Percentiles rank a stretch among this genome's conserved stretches.
These are phyloP conservation scores for Garrulus glandarius DNA, from an alignment of 2,797 vertebrate species.

Conservation along the genomic window DNA sequence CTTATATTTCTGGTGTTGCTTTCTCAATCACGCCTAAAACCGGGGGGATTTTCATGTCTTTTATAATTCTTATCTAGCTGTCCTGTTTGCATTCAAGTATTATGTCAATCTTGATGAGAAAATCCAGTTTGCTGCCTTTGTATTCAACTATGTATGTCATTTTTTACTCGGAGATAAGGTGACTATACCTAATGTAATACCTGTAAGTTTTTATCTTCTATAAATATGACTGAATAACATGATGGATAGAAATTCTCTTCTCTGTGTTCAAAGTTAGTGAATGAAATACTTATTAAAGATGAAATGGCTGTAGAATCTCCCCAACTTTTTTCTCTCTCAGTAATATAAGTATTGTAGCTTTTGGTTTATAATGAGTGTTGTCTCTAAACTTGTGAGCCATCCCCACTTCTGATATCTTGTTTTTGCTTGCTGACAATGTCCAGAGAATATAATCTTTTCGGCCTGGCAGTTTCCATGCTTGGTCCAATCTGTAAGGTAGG, in stretches of 20 bases:
- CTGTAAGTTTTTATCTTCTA: slow-evolving; percentile 44
- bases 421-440: background rate
- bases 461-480: background rate
- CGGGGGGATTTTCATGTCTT: background rate
- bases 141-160: slow-evolving; percentile 29
- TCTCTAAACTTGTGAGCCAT: background rate
- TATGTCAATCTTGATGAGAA: slow-evolving; percentile 18
- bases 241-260: slow-evolving; percentile 5
- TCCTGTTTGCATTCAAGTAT: slow-evolving; percentile 40
- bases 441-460: background rate
- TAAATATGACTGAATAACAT: slow-evolving; percentile 26
- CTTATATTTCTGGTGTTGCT: background rate
- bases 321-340: background rate
- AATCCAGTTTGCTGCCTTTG: slow-evolving; percentile 2
- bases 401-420: background rate
- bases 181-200: background rate
- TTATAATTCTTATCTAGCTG: background rate
- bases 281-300: background rate
- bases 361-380: background rate
- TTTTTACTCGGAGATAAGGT: slow-evolving; percentile 38
- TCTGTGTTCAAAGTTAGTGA: slow-evolving; percentile 5
- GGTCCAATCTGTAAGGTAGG: background rate
- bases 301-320: background rate
- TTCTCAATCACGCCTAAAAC: background rate
- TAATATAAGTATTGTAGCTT: background rate